Conservation (phyloP, 2,113 vertebrate genomes). For the Herpetotheres cachinnans region DNA sequence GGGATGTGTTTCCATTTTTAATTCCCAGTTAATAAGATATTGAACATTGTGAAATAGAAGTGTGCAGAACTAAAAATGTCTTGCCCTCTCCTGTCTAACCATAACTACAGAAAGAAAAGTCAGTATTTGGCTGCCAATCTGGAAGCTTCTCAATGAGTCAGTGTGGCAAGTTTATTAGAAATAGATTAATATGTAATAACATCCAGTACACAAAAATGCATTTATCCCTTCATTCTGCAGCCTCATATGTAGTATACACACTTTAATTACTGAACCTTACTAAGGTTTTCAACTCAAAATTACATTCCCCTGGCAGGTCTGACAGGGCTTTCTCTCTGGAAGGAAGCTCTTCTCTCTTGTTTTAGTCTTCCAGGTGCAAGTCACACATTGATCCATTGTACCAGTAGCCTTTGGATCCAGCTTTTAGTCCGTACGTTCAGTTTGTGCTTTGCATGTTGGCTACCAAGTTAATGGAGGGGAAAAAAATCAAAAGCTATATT, state of each 20-base stretch:
- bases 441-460: background rate
- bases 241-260: background rate
- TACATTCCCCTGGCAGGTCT: rapidly evolving
- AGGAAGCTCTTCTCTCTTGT: background rate
- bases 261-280: background rate
- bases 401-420: background rate
- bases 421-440: background rate
- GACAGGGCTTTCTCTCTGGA: background rate
- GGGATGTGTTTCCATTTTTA: background rate
- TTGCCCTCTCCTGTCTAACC: background rate
- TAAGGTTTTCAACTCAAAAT: background rate
- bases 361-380: background rate
- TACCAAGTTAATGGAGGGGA: background rate
- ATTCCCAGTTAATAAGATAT: background rate
- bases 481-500: background rate
- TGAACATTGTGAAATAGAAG: background rate
- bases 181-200: background rate
- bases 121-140: background rate
- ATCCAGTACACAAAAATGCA: background rate
- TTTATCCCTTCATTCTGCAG: background rate
- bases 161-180: background rate
- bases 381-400: background rate
- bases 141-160: background rate
- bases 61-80: background rate
- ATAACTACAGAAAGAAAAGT: background rate